Evolutionary conservation across 2,113 vertebrate genomes (phyloP).

Genomic region (Fukomys damarensis): DNA sequence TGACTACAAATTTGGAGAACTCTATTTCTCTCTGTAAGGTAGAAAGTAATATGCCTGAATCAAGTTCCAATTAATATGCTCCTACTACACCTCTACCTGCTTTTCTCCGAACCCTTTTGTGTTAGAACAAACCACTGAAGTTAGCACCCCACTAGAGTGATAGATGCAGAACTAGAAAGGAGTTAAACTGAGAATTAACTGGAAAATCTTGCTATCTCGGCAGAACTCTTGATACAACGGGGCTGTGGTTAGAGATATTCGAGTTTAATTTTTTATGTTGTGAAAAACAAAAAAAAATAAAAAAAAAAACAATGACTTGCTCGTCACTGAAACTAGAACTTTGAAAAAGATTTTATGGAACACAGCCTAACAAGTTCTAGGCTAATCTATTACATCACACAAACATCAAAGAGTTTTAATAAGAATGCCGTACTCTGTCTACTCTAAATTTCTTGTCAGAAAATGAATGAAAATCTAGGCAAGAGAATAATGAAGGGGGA

Average conservation of each 20-base stretch:
- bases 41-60: neutral
- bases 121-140: neutral
- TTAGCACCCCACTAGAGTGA: neutral
- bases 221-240: neutral
- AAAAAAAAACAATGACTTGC: neutral
- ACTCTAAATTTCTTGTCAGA: neutral
- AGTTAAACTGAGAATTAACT: neutral
- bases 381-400: neutral
- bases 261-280: neutral
- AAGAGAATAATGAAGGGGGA: neutral
- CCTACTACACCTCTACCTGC: neutral
- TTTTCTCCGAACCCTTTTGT: neutral
- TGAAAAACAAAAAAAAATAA: slow-evolving; percentile 8
- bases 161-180: slow-evolving; percentile 17
- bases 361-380: neutral
- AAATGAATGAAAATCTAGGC: neutral
- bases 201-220: neutral
- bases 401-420: neutral
- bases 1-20: slow-evolving; percentile 47
- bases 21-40: slow-evolving; percentile 14
- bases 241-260: neutral
- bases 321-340: neutral
- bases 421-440: neutral
- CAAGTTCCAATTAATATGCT: neutral
- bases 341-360: neutral